Percentiles rank a stretch among this genome's conserved stretches.
Evolutionary conservation across 30 jellyfish, hydroid and myxozoan genomes (phyloP).

Genomic region (Turritopsis dohrnii): DNA sequence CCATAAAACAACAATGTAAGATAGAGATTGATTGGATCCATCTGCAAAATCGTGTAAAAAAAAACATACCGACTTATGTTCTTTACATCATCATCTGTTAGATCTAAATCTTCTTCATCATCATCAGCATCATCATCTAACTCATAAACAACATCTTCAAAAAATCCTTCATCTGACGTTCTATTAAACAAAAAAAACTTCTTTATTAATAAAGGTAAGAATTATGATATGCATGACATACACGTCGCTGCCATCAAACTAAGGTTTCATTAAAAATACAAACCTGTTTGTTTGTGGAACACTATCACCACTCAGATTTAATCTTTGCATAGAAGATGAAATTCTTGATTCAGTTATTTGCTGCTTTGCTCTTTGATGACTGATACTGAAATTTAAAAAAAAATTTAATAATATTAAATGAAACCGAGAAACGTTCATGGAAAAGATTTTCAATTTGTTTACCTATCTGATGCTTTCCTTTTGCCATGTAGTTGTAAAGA

Average conservation of each 20-base stretch:
- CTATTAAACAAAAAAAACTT: background rate
- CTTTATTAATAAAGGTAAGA: too few species aligned
- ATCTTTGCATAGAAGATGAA: constrained; percentile 28
- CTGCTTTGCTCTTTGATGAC: constrained; percentile 29
- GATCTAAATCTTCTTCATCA: constrained; percentile 9
- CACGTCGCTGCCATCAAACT: too few species aligned
- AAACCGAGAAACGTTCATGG: background rate
- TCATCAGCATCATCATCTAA: constrained; percentile 10
- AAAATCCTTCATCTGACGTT: constrained; percentile 28
- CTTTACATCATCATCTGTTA: background rate
- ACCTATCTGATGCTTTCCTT: background rate
- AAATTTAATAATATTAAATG: background rate
- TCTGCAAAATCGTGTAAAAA: background rate
- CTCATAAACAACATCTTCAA: constrained; percentile 18
- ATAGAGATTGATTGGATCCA: background rate
- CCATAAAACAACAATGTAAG: background rate
- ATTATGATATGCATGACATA: too few species aligned
- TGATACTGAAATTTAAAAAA: background rate
- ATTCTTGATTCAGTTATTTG: constrained; percentile 42
- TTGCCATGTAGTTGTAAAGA: background rate
- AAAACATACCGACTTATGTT: background rate
- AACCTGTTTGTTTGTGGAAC: constrained; percentile 25
- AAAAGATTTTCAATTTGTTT: too few species aligned
- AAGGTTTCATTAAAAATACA: background rate
- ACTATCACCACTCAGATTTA: constrained; percentile 10